These are phyloP conservation scores for Raillietiella orientalis DNA, from an alignment of 2,888 invertebrate species.

Conservation along the genomic window DNA sequence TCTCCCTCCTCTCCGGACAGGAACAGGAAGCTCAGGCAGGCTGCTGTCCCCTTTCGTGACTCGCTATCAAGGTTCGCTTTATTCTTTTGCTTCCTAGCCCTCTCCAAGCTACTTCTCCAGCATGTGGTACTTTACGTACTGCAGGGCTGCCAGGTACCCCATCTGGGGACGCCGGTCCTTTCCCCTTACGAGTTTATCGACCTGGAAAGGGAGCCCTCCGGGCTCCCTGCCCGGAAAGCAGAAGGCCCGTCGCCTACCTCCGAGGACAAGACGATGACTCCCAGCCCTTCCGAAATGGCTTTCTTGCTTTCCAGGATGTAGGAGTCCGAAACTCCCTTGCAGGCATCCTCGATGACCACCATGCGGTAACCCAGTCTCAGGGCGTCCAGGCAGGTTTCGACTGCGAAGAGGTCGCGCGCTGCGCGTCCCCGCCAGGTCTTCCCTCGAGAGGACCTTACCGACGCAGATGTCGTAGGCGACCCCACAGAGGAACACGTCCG, in stretches of 20 bases:
- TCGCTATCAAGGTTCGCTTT: no score
- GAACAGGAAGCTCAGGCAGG: no score
- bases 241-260: no score
- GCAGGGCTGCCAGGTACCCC: conserved; percentile 59
- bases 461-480: conserved; percentile 87
- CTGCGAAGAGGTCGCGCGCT: conserved; percentile 13
- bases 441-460: conserved; percentile 17
- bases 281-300: conserved; percentile 34
- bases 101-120: no score
- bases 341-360: conserved; percentile 58
- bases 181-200: conserved; percentile 56
- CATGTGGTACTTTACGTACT: no score
- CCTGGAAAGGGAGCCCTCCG: no score
- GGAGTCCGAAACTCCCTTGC: conserved; percentile 49
- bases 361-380: conserved; percentile 70
- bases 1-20: no score
- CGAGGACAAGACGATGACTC: conserved; percentile 42
- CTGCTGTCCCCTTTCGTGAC: no score
- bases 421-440: neutral
- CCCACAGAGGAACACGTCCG: conserved; percentile 79
- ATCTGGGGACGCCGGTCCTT: conserved; percentile 59
- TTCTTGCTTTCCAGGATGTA: conserved; percentile 55
- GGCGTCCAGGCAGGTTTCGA: conserved; percentile 59
- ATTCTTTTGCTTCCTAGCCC: no score
- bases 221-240: no score